phyloP scores from a whole-genome alignment of 2,888 invertebrate genomes.

The Embidobia sp. region DNA sequence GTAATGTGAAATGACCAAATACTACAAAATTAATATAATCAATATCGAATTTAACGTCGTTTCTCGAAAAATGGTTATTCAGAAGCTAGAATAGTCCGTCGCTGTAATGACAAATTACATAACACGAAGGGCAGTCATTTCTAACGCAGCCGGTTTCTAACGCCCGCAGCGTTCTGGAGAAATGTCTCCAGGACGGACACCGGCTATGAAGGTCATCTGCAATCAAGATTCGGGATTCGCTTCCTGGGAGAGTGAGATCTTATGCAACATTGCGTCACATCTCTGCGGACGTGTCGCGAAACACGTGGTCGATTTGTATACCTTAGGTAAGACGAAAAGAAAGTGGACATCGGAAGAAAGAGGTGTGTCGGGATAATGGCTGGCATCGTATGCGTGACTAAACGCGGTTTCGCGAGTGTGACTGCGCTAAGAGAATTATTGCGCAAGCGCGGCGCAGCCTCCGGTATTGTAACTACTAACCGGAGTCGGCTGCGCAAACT shows the following conservation, averaged over 20 bases:
- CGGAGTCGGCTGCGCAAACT: conserved; percentile 18
- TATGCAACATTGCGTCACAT: conserved; percentile 47
- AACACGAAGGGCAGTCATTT: too few relatives aligned
- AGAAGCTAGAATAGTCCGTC: too few relatives aligned
- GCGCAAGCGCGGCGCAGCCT: conserved; percentile 59
- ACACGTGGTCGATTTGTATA: conserved; percentile 70
- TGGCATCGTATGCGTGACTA: conserved; percentile 42
- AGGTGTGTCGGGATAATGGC: conserved; percentile 69
- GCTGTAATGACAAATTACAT: too few relatives aligned
- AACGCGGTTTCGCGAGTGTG: conserved; percentile 50
- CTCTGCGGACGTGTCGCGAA: conserved; percentile 68
- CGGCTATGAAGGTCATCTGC: conserved; percentile 25
- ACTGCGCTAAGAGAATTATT: conserved; percentile 45
- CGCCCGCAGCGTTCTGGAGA: too few relatives aligned
- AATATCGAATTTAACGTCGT: too few relatives aligned
- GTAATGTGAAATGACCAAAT: too few relatives aligned
- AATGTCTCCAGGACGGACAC: too few relatives aligned
- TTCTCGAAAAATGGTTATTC: too few relatives aligned
- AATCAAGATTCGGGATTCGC: conserved; percentile 32
- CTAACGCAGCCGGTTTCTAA: conserved; percentile 10
- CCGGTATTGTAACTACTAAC: conserved; percentile 52
- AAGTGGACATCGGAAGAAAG: conserved; percentile 72
- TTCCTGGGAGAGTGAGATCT: conserved; percentile 32
- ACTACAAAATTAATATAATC: too few relatives aligned
- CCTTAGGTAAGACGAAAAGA: conserved; percentile 75